A percentile compares a stretch with the other conserved stretches of the same genome.
Evolutionary conservation across 2,113 vertebrate genomes (phyloP).

Genomic region (Sorex fumeus): DNA sequence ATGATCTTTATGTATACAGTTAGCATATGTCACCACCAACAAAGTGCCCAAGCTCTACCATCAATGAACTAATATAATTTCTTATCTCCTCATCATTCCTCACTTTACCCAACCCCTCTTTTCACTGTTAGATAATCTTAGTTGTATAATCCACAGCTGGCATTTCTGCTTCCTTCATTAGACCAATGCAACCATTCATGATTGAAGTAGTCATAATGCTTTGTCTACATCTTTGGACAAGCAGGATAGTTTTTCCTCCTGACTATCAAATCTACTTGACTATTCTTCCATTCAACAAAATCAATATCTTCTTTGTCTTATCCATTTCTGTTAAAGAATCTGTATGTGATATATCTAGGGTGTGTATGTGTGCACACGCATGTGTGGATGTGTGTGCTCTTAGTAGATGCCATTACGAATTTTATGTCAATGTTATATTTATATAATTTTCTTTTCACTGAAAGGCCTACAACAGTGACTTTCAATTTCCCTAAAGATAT

Average conservation of each 20-base stretch:
- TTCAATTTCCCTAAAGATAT: slow-evolving; percentile 4
- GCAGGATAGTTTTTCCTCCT: background rate
- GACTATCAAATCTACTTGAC: background rate
- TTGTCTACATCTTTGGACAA: slow-evolving; percentile 26
- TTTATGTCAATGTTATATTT: background rate
- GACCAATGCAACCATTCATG: background rate
- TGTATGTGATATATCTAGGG: background rate
- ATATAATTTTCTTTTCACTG: background rate
- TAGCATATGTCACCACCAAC: too few relatives aligned
- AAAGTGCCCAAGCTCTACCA: too few relatives aligned
- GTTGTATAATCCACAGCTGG: too few relatives aligned
- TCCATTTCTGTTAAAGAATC: background rate
- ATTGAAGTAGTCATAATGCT: background rate
- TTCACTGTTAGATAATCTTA: too few relatives aligned
- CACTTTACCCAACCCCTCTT: too few relatives aligned
- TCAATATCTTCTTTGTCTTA: background rate
- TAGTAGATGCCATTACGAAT: background rate
- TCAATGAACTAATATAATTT: too few relatives aligned
- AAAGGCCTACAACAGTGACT: background rate
- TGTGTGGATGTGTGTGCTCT: too few relatives aligned
- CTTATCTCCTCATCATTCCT: too few relatives aligned
- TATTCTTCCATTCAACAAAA: background rate
- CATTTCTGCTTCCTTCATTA: background rate
- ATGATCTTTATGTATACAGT: too few relatives aligned
- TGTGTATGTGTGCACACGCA: too few relatives aligned